Conservation (phyloP, 2,888 invertebrate genomes). For the Cepaea hortensis region DNA sequence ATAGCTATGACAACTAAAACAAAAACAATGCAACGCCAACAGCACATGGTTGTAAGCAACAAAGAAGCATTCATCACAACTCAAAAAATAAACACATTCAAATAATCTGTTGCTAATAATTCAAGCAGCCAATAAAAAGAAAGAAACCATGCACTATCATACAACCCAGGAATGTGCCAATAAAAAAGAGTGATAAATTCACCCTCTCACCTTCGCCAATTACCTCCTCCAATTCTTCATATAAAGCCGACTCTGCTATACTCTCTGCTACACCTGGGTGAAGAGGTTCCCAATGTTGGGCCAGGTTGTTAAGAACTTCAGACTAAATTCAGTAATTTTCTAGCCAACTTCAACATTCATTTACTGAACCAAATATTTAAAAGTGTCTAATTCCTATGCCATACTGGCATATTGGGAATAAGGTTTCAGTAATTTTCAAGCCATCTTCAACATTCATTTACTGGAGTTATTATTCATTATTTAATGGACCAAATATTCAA, state of each 20-base stretch:
- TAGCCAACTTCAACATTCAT: no score
- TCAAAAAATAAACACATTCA: not conserved
- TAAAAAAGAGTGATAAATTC: not conserved
- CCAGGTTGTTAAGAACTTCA: not conserved
- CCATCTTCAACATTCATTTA: no score
- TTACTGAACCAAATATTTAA: no score
- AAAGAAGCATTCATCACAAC: not conserved
- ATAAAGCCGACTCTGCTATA: constrained; percentile 15
- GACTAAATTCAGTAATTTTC: no score
- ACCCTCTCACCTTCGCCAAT: constrained; percentile 20
- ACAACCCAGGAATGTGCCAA: not conserved
- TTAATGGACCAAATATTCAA: no score
- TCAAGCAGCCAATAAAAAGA: not conserved
- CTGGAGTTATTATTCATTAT: no score
- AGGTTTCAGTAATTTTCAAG: no score
- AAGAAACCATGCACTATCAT: not conserved
- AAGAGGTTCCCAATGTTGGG: constrained; percentile 3
- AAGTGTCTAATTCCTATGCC: no score
- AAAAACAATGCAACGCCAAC: not conserved
- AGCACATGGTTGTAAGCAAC: not conserved
- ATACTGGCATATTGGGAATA: no score
- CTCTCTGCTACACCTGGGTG: not conserved
- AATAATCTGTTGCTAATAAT: not conserved
- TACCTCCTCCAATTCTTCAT: constrained; percentile 26
- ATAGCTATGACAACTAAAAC: not conserved